These are phyloP conservation scores for Muntiacus reevesi DNA, from an alignment of 2,113 vertebrate genomes.

Conservation along the genomic window DNA sequence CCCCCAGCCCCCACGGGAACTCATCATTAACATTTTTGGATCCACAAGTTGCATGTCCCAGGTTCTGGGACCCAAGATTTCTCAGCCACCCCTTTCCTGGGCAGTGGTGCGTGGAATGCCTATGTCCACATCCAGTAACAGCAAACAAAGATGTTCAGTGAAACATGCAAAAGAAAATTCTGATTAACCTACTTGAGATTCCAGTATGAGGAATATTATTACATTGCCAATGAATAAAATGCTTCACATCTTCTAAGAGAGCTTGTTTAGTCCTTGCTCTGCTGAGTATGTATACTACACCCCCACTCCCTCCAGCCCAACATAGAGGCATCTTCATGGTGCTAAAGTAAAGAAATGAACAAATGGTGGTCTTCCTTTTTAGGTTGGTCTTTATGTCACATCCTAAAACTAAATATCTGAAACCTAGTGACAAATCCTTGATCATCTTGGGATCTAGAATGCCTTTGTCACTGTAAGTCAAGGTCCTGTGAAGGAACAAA, in stretches of 20 bases:
- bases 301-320: background rate
- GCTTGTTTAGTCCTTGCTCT: background rate
- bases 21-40: background rate
- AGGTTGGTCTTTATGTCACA: background rate
- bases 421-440: background rate
- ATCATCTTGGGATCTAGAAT: background rate
- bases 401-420: background rate
- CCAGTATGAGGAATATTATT: background rate
- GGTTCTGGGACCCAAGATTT: background rate
- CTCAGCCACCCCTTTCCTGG: background rate
- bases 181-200: background rate
- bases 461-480: background rate
- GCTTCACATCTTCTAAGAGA: background rate
- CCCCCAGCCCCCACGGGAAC: background rate
- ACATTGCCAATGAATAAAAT: background rate
- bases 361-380: background rate
- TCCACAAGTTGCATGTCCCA: background rate
- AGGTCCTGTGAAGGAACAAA: background rate
- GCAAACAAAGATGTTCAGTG: background rate
- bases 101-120: background rate
- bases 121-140: background rate
- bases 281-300: background rate
- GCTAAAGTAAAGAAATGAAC: background rate
- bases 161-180: background rate
- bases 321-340: background rate